A percentile compares a stretch with the other conserved stretches of the same genome.
phyloP scores from a whole-genome alignment of 1,140 invertebrate species.

The Listronotus oregonensis region DNA sequence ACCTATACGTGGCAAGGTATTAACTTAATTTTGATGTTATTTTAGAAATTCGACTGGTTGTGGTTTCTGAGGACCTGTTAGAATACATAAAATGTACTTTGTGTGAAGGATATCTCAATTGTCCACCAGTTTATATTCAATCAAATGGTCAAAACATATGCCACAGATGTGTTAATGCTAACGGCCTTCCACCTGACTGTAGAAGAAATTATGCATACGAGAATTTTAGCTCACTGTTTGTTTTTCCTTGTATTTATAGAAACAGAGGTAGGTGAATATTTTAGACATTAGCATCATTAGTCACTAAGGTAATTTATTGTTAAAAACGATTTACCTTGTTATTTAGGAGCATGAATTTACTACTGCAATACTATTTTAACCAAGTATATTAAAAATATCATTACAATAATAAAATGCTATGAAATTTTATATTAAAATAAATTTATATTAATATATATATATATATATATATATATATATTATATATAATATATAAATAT shows the following conservation, averaged over 20 bases:
- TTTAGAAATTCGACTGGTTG: slow-evolving; percentile 16
- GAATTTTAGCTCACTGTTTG: slow-evolving; percentile 37
- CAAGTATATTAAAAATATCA: too few species aligned
- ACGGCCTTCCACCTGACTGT: slow-evolving; percentile 37
- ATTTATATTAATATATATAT: too few species aligned
- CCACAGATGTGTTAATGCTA: slow-evolving; percentile 45
- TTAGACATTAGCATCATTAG: background rate
- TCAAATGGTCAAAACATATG: slow-evolving; percentile 47
- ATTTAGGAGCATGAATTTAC: too few species aligned
- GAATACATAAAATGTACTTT: slow-evolving; percentile 44
- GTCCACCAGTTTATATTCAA: slow-evolving; percentile 44
- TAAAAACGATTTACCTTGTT: too few species aligned
- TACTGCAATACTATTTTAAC: too few species aligned
- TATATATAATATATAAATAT: too few species aligned
- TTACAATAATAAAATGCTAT: too few species aligned
- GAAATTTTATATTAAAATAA: too few species aligned
- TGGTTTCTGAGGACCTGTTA: slow-evolving; percentile 43
- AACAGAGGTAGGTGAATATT: slow-evolving; percentile 25
- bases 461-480: too few species aligned
- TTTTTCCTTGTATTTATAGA: slow-evolving; percentile 48
- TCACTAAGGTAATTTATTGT: too few species aligned
- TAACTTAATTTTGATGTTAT: too few species aligned
- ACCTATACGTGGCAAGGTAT: too few species aligned
- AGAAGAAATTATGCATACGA: slow-evolving; percentile 46
- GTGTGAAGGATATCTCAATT: slow-evolving; percentile 47